Evolutionary conservation across 2,797 vertebrate species (phyloP).

Genomic region (Tragelaphus oryx): DNA sequence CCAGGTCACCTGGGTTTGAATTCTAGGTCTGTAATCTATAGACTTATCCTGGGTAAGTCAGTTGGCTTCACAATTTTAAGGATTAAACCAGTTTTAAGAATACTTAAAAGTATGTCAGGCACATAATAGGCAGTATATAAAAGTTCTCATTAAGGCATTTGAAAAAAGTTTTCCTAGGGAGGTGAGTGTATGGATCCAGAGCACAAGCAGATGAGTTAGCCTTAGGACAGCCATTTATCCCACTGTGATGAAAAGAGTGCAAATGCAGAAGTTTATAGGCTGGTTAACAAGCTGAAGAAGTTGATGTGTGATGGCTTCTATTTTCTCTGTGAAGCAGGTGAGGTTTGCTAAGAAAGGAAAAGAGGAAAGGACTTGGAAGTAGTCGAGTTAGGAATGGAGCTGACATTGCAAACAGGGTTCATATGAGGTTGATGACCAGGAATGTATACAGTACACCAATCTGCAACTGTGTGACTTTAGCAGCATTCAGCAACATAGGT

Average conservation of each 20-base stretch:
- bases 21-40: neutral
- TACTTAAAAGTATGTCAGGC: constrained; percentile 12
- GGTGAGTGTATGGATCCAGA: neutral
- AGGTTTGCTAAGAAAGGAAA: neutral
- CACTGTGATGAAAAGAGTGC: neutral
- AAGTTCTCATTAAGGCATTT: neutral
- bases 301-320: neutral
- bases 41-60: neutral
- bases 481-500: neutral
- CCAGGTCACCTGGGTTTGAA: neutral
- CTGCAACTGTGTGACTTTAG: neutral
- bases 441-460: neutral
- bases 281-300: constrained; percentile 10
- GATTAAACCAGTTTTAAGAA: constrained; percentile 7
- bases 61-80: neutral
- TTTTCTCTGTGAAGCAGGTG: neutral
- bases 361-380: neutral
- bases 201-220: neutral
- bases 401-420: neutral
- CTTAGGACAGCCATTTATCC: neutral
- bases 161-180: constrained; percentile 27
- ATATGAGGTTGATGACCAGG: neutral
- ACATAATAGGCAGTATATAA: neutral
- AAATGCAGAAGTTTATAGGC: neutral
- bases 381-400: neutral